Evolutionary conservation across 2,797 vertebrate genomes (phyloP), one percentile per base, ranked within the genome.

Genomic region (Varecia variegata): DNA sequence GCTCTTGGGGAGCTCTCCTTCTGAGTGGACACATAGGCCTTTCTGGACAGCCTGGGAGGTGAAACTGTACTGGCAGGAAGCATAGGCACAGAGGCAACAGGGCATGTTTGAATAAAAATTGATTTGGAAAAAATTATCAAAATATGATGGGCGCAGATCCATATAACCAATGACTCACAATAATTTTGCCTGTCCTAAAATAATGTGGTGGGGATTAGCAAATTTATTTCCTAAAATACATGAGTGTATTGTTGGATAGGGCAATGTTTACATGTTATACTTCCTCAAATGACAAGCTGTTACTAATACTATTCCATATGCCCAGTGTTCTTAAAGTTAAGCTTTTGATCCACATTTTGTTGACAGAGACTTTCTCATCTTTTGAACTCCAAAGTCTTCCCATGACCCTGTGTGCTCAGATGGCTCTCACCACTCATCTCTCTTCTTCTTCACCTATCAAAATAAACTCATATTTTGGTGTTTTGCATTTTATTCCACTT

Each of bases 381-480:
- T 96, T 88, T 97, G 94, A 97, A 92, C 81, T 92, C 32, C 10
- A 7, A 58, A 92, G 82, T 93, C 77, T 97, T 97, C 96, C 68
- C 97, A 94, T 43, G 95, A 95, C 95, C 94, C 40, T 35, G 27
- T 10, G 13, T 5, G 35, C 25, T 88, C 71, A 9, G 27, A 90
- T 1, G 17, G 25, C 50, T 73, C 56, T 76, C 32, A 32, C 14
- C 62, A 43, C 74, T 92, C 62, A 18, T 38, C 32, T 32, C 5
- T 17, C 23, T 38, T 77, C 50, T 35, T 58, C 27, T n/a, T 77
- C 80, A 47, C 27, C 56, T 70, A 68, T n/a, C 35, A 84, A 83
- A 80, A 85, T 68, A 58, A 88, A 77, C 40, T 10, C 18, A 13
- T 25, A 50, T n/a, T 74, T 87, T 79, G 54, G 32, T 38, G 25